These are phyloP conservation scores for Hermetia illucens DNA, from an alignment of 1,140 invertebrate genomes.

Conservation along the genomic window DNA sequence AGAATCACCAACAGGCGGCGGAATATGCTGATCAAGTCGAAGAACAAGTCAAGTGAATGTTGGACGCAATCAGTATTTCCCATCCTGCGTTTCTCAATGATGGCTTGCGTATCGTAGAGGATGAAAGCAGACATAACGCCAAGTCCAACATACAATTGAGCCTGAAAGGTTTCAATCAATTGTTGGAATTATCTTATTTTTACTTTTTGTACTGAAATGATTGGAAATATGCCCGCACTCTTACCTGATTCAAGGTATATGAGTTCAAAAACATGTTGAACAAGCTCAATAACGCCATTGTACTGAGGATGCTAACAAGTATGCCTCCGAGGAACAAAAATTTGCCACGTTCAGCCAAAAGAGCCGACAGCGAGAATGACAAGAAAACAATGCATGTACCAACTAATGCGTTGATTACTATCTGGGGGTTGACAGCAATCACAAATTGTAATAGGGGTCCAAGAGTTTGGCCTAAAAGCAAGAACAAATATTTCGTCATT, in stretches of 20 bases:
- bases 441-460: conserved; percentile 68
- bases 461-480: conserved; percentile 55
- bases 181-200: too few relatives aligned
- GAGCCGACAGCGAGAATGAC: conserved; percentile 75
- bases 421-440: conserved; percentile 62
- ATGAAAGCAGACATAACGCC: conserved; percentile 87
- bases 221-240: too few relatives aligned
- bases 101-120: conserved; percentile 89
- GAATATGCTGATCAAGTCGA: conserved; percentile 87
- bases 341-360: conserved; percentile 68
- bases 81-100: conserved; percentile 78
- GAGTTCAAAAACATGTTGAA: conserved; percentile 80
- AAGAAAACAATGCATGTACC: conserved; percentile 79
- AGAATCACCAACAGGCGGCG: conserved; percentile 76
- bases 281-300: conserved; percentile 61
- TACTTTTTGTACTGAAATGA: too few relatives aligned
- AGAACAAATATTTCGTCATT: conserved; percentile 10
- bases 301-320: conserved; percentile 66
- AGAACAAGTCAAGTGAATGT: conserved; percentile 80
- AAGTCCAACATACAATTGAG: conserved; percentile 76
- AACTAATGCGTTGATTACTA: conserved; percentile 77
- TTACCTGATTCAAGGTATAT: conserved; percentile 64
- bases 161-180: conserved; percentile 33
- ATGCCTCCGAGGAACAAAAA: conserved; percentile 75
- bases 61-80: conserved; percentile 87